Evolutionary conservation across 2,113 vertebrate genomes (phyloP).

Genomic region (Syrmaticus mikado): DNA sequence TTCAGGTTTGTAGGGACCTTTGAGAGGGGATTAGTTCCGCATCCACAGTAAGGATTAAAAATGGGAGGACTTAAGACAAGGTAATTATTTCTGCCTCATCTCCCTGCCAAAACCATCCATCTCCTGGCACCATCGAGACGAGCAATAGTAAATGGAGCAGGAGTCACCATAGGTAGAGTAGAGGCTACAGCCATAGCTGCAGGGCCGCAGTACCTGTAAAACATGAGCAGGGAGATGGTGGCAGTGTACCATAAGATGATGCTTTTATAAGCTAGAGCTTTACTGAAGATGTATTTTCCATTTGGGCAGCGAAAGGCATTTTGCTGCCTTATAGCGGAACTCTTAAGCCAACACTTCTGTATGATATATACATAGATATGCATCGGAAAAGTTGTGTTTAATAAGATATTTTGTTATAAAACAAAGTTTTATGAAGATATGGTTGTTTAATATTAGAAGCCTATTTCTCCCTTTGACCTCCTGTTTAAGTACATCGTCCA

Average conservation of each 20-base stretch:
- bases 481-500: slow-evolving; percentile 24
- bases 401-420: slow-evolving; percentile 85
- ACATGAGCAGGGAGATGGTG: background rate
- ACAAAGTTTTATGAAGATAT: slow-evolving; percentile 81
- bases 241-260: slow-evolving; percentile 39
- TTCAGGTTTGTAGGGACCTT: slow-evolving; percentile 48
- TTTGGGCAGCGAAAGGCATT: slow-evolving; percentile 55
- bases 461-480: slow-evolving; percentile 62
- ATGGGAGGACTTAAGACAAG: slow-evolving; percentile 61
- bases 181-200: background rate
- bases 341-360: slow-evolving; percentile 70
- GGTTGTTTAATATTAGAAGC: slow-evolving; percentile 77
- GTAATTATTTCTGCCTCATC: slow-evolving; percentile 9
- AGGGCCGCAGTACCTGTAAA: background rate
- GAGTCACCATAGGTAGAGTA: background rate
- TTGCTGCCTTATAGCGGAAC: slow-evolving; percentile 57
- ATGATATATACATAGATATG: slow-evolving; percentile 70
- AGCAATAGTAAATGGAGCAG: slow-evolving; percentile 47
- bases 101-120: slow-evolving; percentile 18
- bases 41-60: slow-evolving; percentile 44
- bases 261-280: slow-evolving; percentile 60
- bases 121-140: background rate
- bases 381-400: slow-evolving; percentile 75
- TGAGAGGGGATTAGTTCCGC: slow-evolving; percentile 36
- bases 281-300: slow-evolving; percentile 61